phyloP scores from a whole-genome alignment of 1,140 invertebrate genomes.

The Mycetomoellerius zeteki region DNA sequence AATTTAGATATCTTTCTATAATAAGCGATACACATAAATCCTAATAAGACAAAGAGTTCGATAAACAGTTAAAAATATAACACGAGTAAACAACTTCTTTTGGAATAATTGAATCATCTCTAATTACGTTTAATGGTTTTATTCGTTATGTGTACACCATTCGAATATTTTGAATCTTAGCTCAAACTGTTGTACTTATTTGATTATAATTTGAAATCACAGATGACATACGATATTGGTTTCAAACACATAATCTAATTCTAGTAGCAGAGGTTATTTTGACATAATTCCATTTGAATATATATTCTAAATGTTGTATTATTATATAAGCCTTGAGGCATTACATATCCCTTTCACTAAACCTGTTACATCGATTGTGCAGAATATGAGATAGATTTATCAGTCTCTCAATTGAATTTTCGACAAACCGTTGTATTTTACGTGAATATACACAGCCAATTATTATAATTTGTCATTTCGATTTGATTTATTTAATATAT shows the following conservation, averaged over 20 bases:
- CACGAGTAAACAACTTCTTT: background rate
- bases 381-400: background rate
- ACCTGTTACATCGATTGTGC: background rate
- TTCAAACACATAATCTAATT: conserved; percentile 12
- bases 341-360: background rate
- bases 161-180: background rate
- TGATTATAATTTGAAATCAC: background rate
- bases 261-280: background rate
- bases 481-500: background rate
- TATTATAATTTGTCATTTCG: background rate
- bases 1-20: conserved; percentile 8
- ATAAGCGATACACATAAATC: background rate
- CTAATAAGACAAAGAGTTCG: background rate
- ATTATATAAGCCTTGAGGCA: background rate
- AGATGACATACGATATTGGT: background rate
- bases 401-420: background rate
- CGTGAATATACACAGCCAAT: background rate
- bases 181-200: background rate
- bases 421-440: background rate
- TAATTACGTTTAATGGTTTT: background rate
- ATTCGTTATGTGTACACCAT: background rate
- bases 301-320: background rate
- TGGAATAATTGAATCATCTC: background rate
- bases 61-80: background rate
- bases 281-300: background rate